Base-by-base conservation (phyloP, 2,113 vertebrate species). In the Antechinus flavipes region DNA sequence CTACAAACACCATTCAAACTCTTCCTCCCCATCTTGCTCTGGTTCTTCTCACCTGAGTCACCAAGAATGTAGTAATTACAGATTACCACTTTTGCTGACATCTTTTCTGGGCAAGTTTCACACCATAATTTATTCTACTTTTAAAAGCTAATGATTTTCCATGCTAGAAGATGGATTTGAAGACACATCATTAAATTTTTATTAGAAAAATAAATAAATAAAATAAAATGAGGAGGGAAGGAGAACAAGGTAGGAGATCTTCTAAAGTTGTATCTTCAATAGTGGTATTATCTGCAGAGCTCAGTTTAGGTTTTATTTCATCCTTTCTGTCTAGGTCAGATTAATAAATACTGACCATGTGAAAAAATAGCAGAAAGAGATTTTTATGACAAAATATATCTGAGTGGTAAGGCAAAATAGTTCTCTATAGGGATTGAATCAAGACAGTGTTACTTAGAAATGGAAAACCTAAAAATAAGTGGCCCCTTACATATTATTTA, bases 61-160 rank as follows among this genome's bases (percentile, higher is more conserved):
- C 56, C 58, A 93, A 92, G 89, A 91, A 56, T 91, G 94, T 68
- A 22, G 50, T 90, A 97, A 95, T 24, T 89, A 84, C 95, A 94
- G 89, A 52, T 25, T 24, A 52, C 47, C 91, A 49, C n/a, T 76
- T 91, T 90, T 91, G 52, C 42, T 42, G 54, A 19, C 54, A 53
- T 68, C 92, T 94, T 54, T 90, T 93, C 61, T 68, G 2, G 58
- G 93, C 5, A 89, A 90, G 49, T 94, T 97, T 97, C 94, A 97
- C 95, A 93, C 76, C 76, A 93, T 54, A 84, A 84, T 84, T 84
- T 91, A 95, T 96, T 92, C 91, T 95, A 95, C 55, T 95, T 96
- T 91, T 93, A 97, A 94, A 96, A 97, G 97, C 84, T 96, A 98
- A 97, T 95, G 97, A 98, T 97, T 98, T 97, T 91, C 94, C 92